Evolutionary conservation across 2,113 vertebrate genomes (phyloP).

Genomic region (human): DNA sequence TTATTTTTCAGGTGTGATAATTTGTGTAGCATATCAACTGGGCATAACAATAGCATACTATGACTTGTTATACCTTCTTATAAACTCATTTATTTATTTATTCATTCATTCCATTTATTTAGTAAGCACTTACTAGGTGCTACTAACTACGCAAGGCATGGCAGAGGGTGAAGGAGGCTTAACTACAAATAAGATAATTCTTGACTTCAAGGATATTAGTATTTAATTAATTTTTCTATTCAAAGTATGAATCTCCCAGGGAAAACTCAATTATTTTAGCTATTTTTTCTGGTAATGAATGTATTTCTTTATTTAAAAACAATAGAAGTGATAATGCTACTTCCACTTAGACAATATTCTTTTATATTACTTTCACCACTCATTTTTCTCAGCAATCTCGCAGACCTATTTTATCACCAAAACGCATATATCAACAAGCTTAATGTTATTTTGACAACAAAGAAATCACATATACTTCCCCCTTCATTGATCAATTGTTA

Average conservation of each 20-base stretch:
- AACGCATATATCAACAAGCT: constrained; percentile 44
- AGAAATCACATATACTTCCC: constrained; percentile 60
- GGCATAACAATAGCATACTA: not conserved
- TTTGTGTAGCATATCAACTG: not conserved
- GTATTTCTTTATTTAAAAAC: not conserved
- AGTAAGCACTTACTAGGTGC: not conserved
- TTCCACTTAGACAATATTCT: not conserved
- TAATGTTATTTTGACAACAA: constrained; percentile 51
- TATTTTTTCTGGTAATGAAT: not conserved
- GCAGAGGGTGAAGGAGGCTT: not conserved
- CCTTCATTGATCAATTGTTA: constrained; percentile 45
- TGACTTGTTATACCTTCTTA: not conserved
- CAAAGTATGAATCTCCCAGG: not conserved
- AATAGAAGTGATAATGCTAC: not conserved
- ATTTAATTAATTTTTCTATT: not conserved
- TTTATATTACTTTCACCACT: not conserved
- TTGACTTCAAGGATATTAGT: not conserved
- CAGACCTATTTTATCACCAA: not conserved
- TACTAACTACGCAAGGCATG: not conserved
- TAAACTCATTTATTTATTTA: not conserved
- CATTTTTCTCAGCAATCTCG: not conserved
- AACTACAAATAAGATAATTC: not conserved
- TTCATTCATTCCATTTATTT: not conserved
- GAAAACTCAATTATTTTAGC: not conserved
- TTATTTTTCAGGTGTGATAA: not conserved